Evolutionary conservation across 2,797 vertebrate species (phyloP).

Genomic region (Cercopithecus mitis): DNA sequence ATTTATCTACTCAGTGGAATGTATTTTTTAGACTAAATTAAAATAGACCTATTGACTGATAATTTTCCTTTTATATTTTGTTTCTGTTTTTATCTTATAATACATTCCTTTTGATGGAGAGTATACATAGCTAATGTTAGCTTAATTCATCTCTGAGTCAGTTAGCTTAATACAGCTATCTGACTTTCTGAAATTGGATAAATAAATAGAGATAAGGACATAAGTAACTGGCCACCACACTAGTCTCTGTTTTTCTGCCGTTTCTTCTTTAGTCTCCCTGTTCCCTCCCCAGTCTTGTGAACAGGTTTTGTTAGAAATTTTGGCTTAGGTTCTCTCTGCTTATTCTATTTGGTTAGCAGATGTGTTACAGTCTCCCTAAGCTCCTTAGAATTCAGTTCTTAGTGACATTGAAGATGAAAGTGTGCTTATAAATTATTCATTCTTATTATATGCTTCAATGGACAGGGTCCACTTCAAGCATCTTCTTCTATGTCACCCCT

Average conservation of each 20-base stretch:
- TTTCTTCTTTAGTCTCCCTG: conserved; percentile 50
- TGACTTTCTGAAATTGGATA: conserved; percentile 25
- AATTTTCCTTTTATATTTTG: conserved; percentile 35
- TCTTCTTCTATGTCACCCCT: conserved; percentile 65
- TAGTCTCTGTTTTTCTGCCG: conserved; percentile 33
- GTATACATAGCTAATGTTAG: not conserved
- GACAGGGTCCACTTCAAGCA: conserved; percentile 73
- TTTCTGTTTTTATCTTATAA: conserved; percentile 25
- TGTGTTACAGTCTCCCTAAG: conserved; percentile 82
- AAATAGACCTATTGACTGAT: not conserved
- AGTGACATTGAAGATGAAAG: conserved; percentile 81
- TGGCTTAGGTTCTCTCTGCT: conserved; percentile 69
- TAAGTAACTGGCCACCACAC: not conserved
- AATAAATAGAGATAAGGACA: not conserved
- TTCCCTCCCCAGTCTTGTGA: conserved; percentile 12
- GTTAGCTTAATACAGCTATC: not conserved
- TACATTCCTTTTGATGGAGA: conserved; percentile 50
- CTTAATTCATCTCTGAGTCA: not conserved
- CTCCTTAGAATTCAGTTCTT: conserved; percentile 78
- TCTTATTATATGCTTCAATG: conserved; percentile 81
- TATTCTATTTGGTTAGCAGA: conserved; percentile 82
- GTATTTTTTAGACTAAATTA: conserved; percentile 29
- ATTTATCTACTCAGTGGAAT: not conserved
- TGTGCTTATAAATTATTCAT: conserved; percentile 87
- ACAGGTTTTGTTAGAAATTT: conserved; percentile 71